phyloP scores from a whole-genome alignment of 2,113 vertebrate species.

The Alectura lathami region DNA sequence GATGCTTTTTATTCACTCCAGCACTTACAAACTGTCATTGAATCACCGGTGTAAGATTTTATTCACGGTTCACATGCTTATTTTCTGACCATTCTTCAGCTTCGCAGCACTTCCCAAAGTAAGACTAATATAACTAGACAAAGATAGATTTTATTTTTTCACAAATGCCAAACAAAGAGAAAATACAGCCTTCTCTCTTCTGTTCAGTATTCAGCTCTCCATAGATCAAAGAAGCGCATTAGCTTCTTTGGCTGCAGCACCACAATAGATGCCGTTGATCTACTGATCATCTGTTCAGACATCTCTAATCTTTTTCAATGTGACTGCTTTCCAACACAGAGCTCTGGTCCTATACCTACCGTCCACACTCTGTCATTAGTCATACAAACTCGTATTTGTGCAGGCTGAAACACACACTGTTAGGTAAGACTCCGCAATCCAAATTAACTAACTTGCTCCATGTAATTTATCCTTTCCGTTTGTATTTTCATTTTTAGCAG shows the following conservation, averaged over 20 bases:
- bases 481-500: background rate
- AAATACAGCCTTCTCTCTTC: background rate
- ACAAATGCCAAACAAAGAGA: background rate
- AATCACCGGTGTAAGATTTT: background rate
- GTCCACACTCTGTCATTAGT: background rate
- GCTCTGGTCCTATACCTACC: background rate
- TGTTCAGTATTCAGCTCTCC: background rate
- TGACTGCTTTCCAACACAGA: background rate
- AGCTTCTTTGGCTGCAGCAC: background rate
- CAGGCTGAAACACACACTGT: background rate
- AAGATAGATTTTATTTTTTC: background rate
- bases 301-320: background rate
- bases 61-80: background rate
- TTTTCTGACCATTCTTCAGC: background rate
- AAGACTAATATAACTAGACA: slow-evolving; percentile 13
- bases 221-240: background rate
- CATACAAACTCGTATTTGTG: background rate
- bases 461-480: background rate
- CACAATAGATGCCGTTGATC: background rate
- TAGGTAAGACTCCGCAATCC: background rate
- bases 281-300: background rate
- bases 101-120: background rate
- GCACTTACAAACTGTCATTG: background rate
- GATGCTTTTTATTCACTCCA: background rate
- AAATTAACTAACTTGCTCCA: background rate